Percentiles rank a stretch among this genome's conserved stretches.
These are phyloP conservation scores for Dysdera silvatica DNA, from an alignment of 1,140 invertebrate genomes.

Conservation along the genomic window DNA sequence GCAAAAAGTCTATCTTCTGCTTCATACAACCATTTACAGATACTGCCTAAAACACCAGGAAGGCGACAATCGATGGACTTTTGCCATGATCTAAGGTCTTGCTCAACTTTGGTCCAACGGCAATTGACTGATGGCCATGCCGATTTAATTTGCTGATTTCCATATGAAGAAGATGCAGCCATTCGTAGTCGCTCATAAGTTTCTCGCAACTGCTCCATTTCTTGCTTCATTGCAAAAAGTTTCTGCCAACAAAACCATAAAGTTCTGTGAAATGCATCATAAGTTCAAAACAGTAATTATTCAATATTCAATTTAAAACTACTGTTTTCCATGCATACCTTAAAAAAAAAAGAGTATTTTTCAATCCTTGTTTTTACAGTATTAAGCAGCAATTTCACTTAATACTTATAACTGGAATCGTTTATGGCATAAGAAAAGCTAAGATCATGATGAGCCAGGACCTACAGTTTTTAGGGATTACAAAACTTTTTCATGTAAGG, in stretches of 20 bases:
- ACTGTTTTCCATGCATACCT: too few species aligned
- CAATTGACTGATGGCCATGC: conserved; percentile 31
- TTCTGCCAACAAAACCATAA: conserved; percentile 33
- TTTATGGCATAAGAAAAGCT: too few species aligned
- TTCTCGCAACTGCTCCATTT: conserved; percentile 27
- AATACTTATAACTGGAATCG: too few species aligned
- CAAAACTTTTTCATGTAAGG: too few species aligned
- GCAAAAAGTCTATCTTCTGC: conserved; percentile 71
- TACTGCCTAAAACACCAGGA: conserved; percentile 69
- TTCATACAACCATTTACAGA: conserved; percentile 80
- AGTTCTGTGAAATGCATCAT: too few species aligned
- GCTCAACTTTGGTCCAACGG: conserved; percentile 33
- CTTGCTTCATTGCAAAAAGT: conserved; percentile 28
- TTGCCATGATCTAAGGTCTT: conserved; percentile 57
- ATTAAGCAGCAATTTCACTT: too few species aligned
- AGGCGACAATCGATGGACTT: conserved; percentile 73
- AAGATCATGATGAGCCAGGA: too few species aligned
- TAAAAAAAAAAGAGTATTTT: too few species aligned
- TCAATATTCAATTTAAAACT: too few species aligned
- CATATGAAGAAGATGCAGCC: conserved; percentile 6
- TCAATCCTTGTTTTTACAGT: too few species aligned
- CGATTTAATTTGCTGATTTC: conserved; percentile 21
- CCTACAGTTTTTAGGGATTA: too few species aligned
- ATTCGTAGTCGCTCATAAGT: conserved; percentile 29
- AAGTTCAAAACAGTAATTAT: too few species aligned